Evolutionary conservation across 2,113 vertebrate species (phyloP), one percentile per base, ranked within the genome.

Genomic region (Pycnonotus jocosus): DNA sequence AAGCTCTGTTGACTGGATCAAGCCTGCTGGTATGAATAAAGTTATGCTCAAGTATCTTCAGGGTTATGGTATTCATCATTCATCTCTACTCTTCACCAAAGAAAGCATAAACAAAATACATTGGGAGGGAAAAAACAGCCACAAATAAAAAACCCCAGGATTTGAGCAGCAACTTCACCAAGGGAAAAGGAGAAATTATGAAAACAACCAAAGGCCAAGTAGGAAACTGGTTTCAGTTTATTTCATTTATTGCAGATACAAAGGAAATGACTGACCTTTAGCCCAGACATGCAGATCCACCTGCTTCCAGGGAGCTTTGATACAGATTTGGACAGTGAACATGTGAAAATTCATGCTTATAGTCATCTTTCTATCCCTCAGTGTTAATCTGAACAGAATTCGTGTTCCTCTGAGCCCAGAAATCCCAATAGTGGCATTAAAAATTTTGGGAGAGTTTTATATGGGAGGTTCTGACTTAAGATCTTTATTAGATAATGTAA

Each of bases 201-300:
- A 83, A 88, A 86, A 68, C 40, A 82, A 86, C 18, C 64, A 88
- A 93, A 94, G 40, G 56, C 74, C 85, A 86, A 56, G 18, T 38
- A 86, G 68, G 71, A 95, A 93, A 94, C 44, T 19, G 15, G 10
- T 66, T 93, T 92, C 31, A 60, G 85, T 73, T 86, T 95, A 33
- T 83, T 95, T 93, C 45, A 66, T 92, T 95, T 93, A 22, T 56
- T 74, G 56, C 53, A 93, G 69, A 62, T 82, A 45, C 86, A 80
- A 86, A 91, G 82, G 74, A 92, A 88, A 73, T 73, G 11, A 51
- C 44, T 81, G 85, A 86, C 79, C 61, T 90, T 92, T 95, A 73
- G 35, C 31, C 33, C 84, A 82, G 81, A 62, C 71, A 81, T 83
- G n/a, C 88, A 90, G 60, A 90, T 83, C 50, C 71, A 93, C 85